A percentile compares a stretch with the other conserved stretches of the same genome.
phyloP scores from a whole-genome alignment of 2,113 vertebrate species.

The Dolichotis patagonum region DNA sequence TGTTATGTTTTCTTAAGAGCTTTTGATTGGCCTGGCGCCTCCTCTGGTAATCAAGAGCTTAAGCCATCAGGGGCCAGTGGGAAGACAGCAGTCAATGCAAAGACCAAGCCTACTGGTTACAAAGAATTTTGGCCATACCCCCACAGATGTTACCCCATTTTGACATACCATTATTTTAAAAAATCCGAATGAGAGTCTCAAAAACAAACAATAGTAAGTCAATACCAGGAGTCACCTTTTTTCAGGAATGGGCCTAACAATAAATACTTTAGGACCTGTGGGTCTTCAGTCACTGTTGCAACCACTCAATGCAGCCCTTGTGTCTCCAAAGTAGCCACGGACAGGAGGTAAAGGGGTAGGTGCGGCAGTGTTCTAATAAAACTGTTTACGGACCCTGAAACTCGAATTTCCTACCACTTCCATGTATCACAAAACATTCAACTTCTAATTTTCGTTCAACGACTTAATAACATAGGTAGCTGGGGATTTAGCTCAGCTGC shows the following conservation, averaged over 20 bases:
- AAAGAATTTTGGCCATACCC: neutral
- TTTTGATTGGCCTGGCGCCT: neutral
- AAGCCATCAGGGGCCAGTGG: no score
- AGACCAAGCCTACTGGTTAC: neutral
- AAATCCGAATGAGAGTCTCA: neutral
- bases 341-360: neutral
- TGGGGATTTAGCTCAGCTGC: no score
- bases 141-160: neutral
- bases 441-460: neutral
- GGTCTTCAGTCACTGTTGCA: neutral
- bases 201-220: neutral
- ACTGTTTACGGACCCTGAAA: neutral
- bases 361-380: neutral
- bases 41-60: neutral
- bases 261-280: neutral
- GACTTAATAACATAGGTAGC: neutral
- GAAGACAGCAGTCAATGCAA: neutral
- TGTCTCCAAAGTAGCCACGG: neutral
- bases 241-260: neutral
- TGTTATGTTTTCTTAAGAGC: neutral
- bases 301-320: neutral
- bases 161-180: neutral
- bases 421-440: neutral
- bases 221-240: neutral
- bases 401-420: conserved; percentile 4